Conservation (phyloP, 2,797 vertebrate species). For the Spheniscus humboldti region DNA sequence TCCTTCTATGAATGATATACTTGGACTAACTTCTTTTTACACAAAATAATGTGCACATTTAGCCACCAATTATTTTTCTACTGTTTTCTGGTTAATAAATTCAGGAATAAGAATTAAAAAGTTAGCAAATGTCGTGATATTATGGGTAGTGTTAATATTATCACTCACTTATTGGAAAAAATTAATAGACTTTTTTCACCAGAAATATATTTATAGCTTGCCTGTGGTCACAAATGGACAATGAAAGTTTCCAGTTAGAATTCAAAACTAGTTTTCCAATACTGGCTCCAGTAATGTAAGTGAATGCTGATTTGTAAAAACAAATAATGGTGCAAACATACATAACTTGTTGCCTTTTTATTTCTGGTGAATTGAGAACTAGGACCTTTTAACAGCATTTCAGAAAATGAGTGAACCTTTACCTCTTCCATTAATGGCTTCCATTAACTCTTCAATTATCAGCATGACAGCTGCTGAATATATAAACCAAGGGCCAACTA, state of each 20-base stretch:
- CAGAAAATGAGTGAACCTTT: not conserved
- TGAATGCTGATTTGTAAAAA: slow-evolving; percentile 12
- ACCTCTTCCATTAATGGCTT: slow-evolving; percentile 1
- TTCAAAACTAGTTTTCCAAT: not conserved
- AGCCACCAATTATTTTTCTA: not conserved
- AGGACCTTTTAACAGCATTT: not conserved
- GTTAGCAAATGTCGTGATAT: not conserved
- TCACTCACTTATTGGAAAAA: not conserved
- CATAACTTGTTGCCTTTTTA: slow-evolving; percentile 2
- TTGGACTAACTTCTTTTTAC: not conserved
- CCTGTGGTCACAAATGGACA: not conserved
- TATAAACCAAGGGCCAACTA: not conserved
- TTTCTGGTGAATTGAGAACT: not conserved
- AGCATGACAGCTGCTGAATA: not conserved
- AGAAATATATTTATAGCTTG: not conserved
- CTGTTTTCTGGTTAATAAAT: not conserved
- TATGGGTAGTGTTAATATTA: not conserved
- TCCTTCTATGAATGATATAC: not conserved
- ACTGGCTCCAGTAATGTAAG: not conserved
- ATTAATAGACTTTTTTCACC: not conserved
- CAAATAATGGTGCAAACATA: not conserved
- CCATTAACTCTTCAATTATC: not conserved
- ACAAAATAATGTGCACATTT: not conserved
- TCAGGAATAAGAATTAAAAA: not conserved
- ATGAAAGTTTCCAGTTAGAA: not conserved